Evolutionary conservation across 2,888 invertebrate genomes (phyloP).

Genomic region (Eristalinus sepulchralis): DNA sequence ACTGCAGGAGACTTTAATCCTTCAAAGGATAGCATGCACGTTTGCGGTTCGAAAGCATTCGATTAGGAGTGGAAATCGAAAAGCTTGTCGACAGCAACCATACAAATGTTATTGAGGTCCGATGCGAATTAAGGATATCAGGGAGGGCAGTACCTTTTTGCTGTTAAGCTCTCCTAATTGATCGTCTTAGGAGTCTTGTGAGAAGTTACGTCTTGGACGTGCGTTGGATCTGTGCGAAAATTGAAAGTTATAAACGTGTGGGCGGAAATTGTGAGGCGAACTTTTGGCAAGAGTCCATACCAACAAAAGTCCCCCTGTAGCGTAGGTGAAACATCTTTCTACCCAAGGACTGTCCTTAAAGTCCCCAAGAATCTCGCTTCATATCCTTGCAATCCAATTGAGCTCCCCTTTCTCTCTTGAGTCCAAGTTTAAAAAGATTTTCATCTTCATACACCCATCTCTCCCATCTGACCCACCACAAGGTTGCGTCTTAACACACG

Average conservation of each 20-base stretch:
- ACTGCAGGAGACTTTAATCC: slow-evolving; percentile 48
- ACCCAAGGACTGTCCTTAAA: too few species aligned
- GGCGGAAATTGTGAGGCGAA: not conserved
- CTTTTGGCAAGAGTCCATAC: too few species aligned
- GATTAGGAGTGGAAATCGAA: not conserved
- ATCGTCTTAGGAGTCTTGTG: not conserved
- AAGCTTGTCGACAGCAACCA: not conserved
- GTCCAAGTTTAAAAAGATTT: too few species aligned
- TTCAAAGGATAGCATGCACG: slow-evolving; percentile 33
- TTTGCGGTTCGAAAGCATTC: not conserved
- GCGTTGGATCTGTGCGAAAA: not conserved
- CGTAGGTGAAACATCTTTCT: too few species aligned
- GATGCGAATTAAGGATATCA: not conserved
- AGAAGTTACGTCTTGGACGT: not conserved
- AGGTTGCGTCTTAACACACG: not conserved
- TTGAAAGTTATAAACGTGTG: not conserved
- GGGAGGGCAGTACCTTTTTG: not conserved
- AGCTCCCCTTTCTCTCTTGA: too few species aligned
- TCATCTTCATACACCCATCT: not conserved
- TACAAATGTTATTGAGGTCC: not conserved
- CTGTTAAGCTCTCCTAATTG: not conserved
- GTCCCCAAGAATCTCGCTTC: too few species aligned
- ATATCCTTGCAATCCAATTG: too few species aligned
- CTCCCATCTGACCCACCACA: not conserved
- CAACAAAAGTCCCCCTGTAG: too few species aligned